These are phyloP conservation scores for Ctenomys sociabilis DNA, from an alignment of 2,113 vertebrate genomes.

Conservation along the genomic window DNA sequence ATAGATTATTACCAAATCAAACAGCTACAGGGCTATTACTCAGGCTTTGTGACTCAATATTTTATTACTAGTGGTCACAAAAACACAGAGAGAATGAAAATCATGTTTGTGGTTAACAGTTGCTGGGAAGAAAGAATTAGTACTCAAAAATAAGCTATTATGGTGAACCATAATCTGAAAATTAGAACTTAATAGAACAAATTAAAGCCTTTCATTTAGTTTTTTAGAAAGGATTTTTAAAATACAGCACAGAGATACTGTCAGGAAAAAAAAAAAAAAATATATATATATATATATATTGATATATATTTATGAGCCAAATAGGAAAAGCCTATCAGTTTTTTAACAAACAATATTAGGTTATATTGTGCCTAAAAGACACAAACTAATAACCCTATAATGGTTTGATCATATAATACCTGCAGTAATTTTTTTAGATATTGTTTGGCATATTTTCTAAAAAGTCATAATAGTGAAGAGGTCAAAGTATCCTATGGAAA, in stretches of 20 bases:
- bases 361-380: neutral
- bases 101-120: neutral
- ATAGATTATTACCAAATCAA: neutral
- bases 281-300: too few relatives aligned
- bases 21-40: neutral
- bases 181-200: constrained; percentile 11
- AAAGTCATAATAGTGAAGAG: neutral
- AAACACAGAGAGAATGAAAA: neutral
- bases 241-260: neutral
- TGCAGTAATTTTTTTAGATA: neutral
- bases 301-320: neutral
- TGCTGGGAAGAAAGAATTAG: constrained; percentile 25
- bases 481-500: neutral
- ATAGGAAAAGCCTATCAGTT: neutral
- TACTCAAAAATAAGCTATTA: constrained; percentile 17
- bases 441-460: constrained; percentile 23
- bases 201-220: neutral
- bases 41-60: neutral
- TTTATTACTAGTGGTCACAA: constrained; percentile 26
- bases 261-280: neutral
- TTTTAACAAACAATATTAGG: neutral
- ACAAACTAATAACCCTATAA: neutral
- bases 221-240: neutral
- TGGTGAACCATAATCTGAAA: neutral
- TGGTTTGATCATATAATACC: neutral